Base-by-base conservation (phyloP, 2,888 invertebrate genomes). In the Campoletis raptor region DNA sequence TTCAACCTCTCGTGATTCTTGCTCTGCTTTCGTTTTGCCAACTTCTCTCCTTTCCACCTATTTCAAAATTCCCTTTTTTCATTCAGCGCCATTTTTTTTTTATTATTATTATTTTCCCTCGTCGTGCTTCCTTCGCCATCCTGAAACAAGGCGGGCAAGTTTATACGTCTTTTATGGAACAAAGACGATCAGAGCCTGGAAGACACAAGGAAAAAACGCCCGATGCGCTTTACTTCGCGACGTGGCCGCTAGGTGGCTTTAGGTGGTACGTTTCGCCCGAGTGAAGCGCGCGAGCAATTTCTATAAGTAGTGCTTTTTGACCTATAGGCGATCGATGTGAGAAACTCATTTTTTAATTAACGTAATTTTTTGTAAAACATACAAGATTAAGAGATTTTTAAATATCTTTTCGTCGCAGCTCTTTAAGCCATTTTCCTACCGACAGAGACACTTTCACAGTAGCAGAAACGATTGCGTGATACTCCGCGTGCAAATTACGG, bases 1-100 rank as follows among this genome's bases (percentile, higher is more conserved):
- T 89, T 88, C 85, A 87, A 88, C 87, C 91, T 88, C 89, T 57
- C 57, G 57, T 57, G 24, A 57, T 57, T 57, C 87, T 88, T 87
- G 88, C 89, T 89, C 88, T 72, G 54, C 79, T 78, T 78, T 73
- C 67, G 52, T 82, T 79, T 54, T 45, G 30, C 57, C 78, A 82
- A 45, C 66, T 57, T 36, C 67, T 54, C 30, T 45, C 54, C 40
- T 69, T 73, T 81, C 30, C 64, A 66, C 42, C 74, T 67, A 21
- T 81, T 81, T 73, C 81, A 5, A 73, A 81, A 81, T 73, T 64
- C 64, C 64, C 73, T 73, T 57, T 69, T 80, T 79, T 61, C 57
- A 30, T 21, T 15, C 48, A 45, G 37, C 54, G 15, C 78, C 40
- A 61, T 73, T 85, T 85, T 86, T 85, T 86, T 85, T 88, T 80